These are phyloP conservation scores for Ochlodes sylvanus DNA, from an alignment of 2,888 invertebrate species.

Conservation along the genomic window DNA sequence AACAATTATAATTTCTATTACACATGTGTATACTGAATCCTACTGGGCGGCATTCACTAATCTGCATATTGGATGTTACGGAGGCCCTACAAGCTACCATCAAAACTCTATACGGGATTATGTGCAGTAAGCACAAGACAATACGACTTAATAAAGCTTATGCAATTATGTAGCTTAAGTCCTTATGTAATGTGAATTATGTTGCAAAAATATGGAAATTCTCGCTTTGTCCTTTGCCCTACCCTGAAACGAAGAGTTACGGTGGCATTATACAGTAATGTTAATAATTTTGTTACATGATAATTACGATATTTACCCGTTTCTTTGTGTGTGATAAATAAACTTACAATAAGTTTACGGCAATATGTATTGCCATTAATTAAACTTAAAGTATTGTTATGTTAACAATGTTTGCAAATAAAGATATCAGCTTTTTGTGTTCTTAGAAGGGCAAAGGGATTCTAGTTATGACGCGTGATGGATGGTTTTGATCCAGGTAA, in stretches of 20 bases:
- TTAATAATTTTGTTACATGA: constrained; percentile 47
- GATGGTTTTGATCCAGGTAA: constrained; percentile 76
- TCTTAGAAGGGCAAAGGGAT: constrained; percentile 65
- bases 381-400: constrained; percentile 34
- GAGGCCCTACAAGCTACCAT: constrained; percentile 48
- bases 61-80: constrained; percentile 70
- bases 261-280: constrained; percentile 52
- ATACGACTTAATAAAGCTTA: constrained; percentile 47
- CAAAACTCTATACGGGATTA: constrained; percentile 45
- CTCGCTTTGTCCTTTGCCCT: constrained; percentile 51
- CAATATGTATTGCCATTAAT: constrained; percentile 20
- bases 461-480: constrained; percentile 78
- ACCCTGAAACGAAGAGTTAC: constrained; percentile 38
- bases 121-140: constrained; percentile 42
- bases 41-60: constrained; percentile 72
- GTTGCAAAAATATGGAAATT: constrained; percentile 31
- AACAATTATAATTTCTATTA: constrained; percentile 75
- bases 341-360: constrained; percentile 11
- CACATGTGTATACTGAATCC: constrained; percentile 63
- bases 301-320: not conserved
- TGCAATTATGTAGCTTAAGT: constrained; percentile 44
- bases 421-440: constrained; percentile 65
- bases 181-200: constrained; percentile 36
- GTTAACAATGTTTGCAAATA: constrained; percentile 77
- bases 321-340: constrained; percentile 40